Conservation (phyloP, 2,113 vertebrate genomes). For the Vulpes vulpes region DNA sequence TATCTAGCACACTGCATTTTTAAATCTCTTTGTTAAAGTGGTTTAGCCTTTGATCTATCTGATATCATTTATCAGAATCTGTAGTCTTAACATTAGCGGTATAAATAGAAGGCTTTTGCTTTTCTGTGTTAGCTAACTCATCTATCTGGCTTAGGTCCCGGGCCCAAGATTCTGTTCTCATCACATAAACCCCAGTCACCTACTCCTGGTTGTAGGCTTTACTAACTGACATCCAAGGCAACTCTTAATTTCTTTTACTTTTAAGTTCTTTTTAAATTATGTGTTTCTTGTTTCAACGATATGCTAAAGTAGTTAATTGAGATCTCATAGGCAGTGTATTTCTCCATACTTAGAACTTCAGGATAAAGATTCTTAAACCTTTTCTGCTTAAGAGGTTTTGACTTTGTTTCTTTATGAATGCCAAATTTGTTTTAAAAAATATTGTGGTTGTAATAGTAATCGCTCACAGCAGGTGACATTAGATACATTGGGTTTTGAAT, state of each 20-base stretch:
- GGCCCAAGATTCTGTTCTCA: background rate
- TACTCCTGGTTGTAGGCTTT: background rate
- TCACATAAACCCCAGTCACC: background rate
- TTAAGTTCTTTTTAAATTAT: background rate
- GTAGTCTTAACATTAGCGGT: background rate
- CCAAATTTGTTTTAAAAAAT: background rate
- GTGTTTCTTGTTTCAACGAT: background rate
- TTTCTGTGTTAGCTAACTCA: background rate
- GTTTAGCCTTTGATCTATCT: background rate
- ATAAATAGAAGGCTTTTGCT: background rate
- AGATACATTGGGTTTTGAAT: background rate
- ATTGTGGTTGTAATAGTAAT: background rate
- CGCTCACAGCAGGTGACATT: background rate
- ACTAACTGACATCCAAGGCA: background rate
- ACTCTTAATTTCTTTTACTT: background rate
- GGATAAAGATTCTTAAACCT: background rate
- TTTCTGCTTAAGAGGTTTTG: background rate
- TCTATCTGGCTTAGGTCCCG: background rate
- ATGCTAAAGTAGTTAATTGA: background rate
- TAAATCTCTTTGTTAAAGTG: background rate
- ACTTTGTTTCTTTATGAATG: background rate
- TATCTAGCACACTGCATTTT: background rate
- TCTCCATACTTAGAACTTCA: background rate
- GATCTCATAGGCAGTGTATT: background rate
- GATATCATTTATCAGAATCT: background rate